Conservation (phyloP, 2,888 invertebrate species). For the Anagyrus pseudococci region DNA sequence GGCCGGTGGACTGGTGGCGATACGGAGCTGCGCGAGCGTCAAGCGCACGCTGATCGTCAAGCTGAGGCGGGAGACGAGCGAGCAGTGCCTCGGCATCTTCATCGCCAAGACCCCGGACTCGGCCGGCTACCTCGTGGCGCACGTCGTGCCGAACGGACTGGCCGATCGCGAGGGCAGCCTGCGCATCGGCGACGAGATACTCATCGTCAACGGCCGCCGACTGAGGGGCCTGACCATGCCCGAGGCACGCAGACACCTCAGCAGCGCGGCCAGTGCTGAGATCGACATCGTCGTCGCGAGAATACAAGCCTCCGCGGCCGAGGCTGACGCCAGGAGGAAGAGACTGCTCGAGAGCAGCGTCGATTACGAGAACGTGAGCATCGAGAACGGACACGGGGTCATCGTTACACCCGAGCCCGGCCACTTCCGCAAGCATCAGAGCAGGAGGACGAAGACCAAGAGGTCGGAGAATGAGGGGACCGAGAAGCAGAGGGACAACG, state of each 20-base stretch:
- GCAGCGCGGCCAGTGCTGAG: constrained; percentile 66
- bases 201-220: constrained; percentile 75
- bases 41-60: constrained; percentile 64
- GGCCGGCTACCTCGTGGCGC: constrained; percentile 73
- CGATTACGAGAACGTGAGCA: constrained; percentile 70
- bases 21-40: constrained; percentile 45
- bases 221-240: constrained; percentile 72
- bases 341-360: constrained; percentile 73
- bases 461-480: constrained; percentile 11
- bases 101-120: constrained; percentile 70
- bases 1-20: constrained; percentile 20
- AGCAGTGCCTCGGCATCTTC: constrained; percentile 75
- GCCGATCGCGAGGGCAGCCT: constrained; percentile 75
- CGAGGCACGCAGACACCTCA: constrained; percentile 72
- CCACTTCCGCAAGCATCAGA: constrained; percentile 56
- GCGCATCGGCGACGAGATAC: constrained; percentile 74
- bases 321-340: constrained; percentile 37
- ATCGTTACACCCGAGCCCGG: constrained; percentile 59
- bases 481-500: constrained; percentile 4
- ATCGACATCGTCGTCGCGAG: constrained; percentile 74
- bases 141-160: constrained; percentile 74
- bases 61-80: constrained; percentile 65
- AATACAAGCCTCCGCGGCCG: constrained; percentile 39
- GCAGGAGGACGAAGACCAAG: constrained; percentile 34
- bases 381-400: constrained; percentile 64